A percentile compares a stretch with the other conserved stretches of the same genome.
Evolutionary conservation across 2,888 invertebrate genomes (phyloP).

Genomic region (Amiota communis): DNA sequence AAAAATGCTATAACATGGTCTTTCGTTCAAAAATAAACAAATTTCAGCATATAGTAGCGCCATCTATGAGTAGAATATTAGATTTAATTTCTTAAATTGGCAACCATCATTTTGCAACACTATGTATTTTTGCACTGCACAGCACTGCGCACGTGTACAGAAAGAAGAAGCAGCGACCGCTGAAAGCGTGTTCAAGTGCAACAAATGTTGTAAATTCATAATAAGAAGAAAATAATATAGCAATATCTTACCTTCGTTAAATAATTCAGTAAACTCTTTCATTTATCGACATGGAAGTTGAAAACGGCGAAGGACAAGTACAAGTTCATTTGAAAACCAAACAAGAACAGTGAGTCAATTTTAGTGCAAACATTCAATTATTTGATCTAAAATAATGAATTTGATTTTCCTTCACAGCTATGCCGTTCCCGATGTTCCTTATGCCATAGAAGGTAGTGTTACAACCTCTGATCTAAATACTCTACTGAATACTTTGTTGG

Average conservation of each 20-base stretch:
- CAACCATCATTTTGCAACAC: too few species aligned
- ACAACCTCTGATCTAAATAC: slow-evolving; percentile 82
- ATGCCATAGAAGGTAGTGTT: slow-evolving; percentile 85
- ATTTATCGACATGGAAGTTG: slow-evolving; percentile 63
- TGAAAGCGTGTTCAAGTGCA: too few species aligned
- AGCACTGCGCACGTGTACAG: too few species aligned
- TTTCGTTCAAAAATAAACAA: too few species aligned
- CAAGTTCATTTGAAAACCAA: slow-evolving; percentile 87
- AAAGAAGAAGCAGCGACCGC: too few species aligned
- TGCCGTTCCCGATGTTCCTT: slow-evolving; percentile 89
- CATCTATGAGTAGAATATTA: too few species aligned
- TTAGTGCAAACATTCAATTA: neutral
- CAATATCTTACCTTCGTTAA: neutral
- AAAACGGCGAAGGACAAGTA: slow-evolving; percentile 77
- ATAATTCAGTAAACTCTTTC: neutral
- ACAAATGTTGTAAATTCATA: too few species aligned
- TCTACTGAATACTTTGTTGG: slow-evolving; percentile 84
- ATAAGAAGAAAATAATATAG: neutral
- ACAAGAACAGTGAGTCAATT: slow-evolving; percentile 81
- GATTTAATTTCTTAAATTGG: too few species aligned
- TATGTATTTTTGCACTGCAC: too few species aligned
- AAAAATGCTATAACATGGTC: too few species aligned
- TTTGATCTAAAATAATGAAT: neutral
- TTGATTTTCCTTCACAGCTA: slow-evolving; percentile 76
- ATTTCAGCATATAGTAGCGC: too few species aligned